Evolutionary conservation across 2,797 vertebrate species (phyloP), one percentile per base, ranked within the genome.

Genomic region (Coilia nasus): DNA sequence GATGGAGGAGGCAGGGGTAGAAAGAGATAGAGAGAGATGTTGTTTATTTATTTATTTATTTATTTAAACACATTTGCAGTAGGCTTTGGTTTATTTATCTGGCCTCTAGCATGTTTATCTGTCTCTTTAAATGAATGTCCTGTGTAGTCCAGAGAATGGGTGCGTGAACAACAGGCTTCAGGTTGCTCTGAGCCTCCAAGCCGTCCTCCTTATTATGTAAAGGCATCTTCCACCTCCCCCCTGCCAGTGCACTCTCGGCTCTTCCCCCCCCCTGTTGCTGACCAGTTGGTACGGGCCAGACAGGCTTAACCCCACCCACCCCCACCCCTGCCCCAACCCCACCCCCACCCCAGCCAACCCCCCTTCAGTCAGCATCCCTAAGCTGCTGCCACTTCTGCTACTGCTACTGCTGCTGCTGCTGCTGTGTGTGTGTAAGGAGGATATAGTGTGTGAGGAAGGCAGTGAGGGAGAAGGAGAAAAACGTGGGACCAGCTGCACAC

Each of bases 161-260:
- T 67, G 11, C 14, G 28, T 71, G 35, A 78, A 78, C 71, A 78
- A 78, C 71, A 44, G 71, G 35, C 71, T 78, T 78, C 71, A 44
- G 31, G 35, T 78, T 78, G 35, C 35, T 35, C 31, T 78, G 71
- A 78, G 71, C 31, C 17, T 44, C 35, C 21, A 17, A 41, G 17
- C 6, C 6, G 6, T 44, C 35, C 71, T 19, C 35, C 71, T 78
- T 78, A 78, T 78, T 78, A 78, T 78, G 71, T 78, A 78, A 78
- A 78, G 71, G 71, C 3, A 41, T 78, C 71, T 78, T 78, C 71
- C 71, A 78, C 31, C 71, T 78, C 71, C 71, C 71, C 44, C 35
- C 0, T n/a, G 71, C 71, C 17, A n/a, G n/a, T n/a, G n/a, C n/a
- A 44, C 71, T 78, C 35, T 78, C 71, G 7, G 35, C 71, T 78